phyloP scores from a whole-genome alignment of 1,140 invertebrate genomes.

The Panagrolaimus sp. region DNA sequence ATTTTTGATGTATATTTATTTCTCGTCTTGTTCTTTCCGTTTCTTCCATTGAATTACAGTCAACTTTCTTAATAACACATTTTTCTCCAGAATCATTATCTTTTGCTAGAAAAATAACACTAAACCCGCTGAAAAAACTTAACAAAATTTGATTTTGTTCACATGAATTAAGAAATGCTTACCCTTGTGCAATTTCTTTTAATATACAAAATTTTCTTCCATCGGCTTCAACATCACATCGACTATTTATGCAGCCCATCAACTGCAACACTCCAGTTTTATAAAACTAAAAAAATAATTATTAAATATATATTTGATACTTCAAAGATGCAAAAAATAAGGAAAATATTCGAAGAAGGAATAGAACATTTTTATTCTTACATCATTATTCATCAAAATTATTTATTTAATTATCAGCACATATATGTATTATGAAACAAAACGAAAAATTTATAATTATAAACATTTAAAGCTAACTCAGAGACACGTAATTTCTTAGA shows the following conservation, averaged over 20 bases:
- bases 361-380: too few relatives aligned
- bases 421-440: neutral
- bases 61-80: slow-evolving; percentile 75
- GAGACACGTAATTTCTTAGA: neutral
- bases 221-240: slow-evolving; percentile 70
- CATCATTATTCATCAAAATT: too few relatives aligned
- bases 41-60: slow-evolving; percentile 73
- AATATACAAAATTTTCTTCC: slow-evolving; percentile 68
- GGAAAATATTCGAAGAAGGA: neutral
- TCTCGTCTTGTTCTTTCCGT: slow-evolving; percentile 70
- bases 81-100: slow-evolving; percentile 68
- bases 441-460: neutral
- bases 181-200: slow-evolving; percentile 74
- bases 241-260: slow-evolving; percentile 73
- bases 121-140: slow-evolving; percentile 72
- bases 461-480: neutral
- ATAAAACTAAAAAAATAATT: neutral
- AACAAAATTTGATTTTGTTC: slow-evolving; percentile 6
- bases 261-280: slow-evolving; percentile 20
- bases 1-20: slow-evolving; percentile 69
- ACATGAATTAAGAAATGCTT: slow-evolving; percentile 51
- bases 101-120: slow-evolving; percentile 73
- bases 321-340: neutral
- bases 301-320: neutral
- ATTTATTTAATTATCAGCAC: too few relatives aligned